Evolutionary conservation across 37 sponge, comb jelly and placozoan genomes (phyloP).

Genomic region (Mnemiopsis leidyi): DNA sequence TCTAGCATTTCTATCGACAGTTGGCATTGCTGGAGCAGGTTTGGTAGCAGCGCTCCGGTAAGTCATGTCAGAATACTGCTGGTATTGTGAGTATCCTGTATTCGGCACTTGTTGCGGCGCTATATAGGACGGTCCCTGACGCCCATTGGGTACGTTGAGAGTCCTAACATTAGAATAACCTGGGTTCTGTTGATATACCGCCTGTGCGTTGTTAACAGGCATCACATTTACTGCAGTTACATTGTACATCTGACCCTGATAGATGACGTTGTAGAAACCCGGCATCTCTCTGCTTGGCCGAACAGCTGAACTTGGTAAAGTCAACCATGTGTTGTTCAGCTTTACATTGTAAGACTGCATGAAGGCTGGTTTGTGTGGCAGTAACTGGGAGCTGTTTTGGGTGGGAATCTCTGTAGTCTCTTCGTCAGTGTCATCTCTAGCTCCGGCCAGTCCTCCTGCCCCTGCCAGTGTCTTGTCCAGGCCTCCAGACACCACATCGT

Average conservation of each 20-base stretch:
- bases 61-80: too few species aligned
- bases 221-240: constrained; percentile 6
- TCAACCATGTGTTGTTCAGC: constrained; percentile 13
- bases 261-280: not conserved
- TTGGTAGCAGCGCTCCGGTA: too few species aligned
- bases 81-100: too few species aligned
- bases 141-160: too few species aligned
- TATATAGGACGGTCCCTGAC: too few species aligned
- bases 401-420: not conserved
- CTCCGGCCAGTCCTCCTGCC: not conserved
- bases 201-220: not conserved
- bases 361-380: not conserved
- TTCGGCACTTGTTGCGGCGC: too few species aligned
- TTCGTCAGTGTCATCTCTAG: not conserved
- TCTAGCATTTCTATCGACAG: too few species aligned
- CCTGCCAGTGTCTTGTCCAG: not conserved
- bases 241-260: not conserved
- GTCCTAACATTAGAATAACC: too few species aligned
- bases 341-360: not conserved
- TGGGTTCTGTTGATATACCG: not conserved
- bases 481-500: not conserved
- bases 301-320: not conserved
- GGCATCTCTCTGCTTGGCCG: not conserved
- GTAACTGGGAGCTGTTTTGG: not conserved
- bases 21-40: too few species aligned